Percentiles rank a stretch among this genome's conserved stretches.
These are phyloP conservation scores for Callaeas wilsoni DNA, from an alignment of 2,113 vertebrate species.

Conservation along the genomic window DNA sequence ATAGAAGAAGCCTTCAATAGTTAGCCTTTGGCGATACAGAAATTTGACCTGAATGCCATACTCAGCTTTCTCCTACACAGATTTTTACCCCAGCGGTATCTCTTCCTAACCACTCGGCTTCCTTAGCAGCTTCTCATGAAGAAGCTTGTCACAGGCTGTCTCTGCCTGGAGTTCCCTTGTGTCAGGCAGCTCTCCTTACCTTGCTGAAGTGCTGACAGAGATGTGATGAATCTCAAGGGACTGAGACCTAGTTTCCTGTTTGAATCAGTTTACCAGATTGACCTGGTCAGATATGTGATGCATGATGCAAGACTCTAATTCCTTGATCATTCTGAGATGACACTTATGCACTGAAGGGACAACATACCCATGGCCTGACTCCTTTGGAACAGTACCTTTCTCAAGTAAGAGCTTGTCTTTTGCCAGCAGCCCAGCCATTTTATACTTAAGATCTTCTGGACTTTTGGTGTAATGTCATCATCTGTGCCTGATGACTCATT, in stretches of 20 bases:
- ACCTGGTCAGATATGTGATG: background rate
- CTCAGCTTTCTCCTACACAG: background rate
- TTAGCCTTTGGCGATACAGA: background rate
- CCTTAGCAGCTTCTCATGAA: background rate
- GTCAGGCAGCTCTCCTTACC: background rate
- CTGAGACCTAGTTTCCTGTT: background rate
- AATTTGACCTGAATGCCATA: background rate
- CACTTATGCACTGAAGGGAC: background rate
- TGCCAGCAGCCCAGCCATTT: background rate
- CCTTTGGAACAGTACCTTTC: background rate
- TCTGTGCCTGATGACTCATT: conserved; percentile 8
- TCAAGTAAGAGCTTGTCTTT: background rate
- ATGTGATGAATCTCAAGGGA: background rate
- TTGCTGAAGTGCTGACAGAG: background rate
- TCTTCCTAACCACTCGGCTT: background rate
- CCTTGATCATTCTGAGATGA: background rate
- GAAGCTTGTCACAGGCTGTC: background rate
- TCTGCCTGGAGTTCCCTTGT: background rate
- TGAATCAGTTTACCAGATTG: background rate
- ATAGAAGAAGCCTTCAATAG: background rate
- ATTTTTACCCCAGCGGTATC: background rate
- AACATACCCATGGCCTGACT: background rate
- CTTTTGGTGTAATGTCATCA: background rate
- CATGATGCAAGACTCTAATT: background rate
- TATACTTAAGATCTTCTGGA: background rate